A percentile compares a stretch with the other conserved stretches of the same genome.
Conservation (phyloP, 2,113 vertebrate genomes). For the Noturus placidus region DNA sequence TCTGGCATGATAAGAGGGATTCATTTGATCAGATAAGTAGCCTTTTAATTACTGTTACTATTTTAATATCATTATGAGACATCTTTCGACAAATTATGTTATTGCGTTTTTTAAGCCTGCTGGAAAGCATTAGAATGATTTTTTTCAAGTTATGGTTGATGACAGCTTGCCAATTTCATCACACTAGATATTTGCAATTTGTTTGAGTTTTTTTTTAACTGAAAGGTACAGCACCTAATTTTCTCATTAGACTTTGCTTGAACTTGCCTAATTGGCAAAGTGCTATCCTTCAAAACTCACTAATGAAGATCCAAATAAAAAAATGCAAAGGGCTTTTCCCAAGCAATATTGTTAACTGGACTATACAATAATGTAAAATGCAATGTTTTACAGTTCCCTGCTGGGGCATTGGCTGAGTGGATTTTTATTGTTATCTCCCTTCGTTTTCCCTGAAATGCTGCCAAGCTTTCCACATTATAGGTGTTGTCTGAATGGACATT, state of each 20-base stretch:
- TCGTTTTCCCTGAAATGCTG: slow-evolving; percentile 24
- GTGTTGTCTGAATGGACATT: slow-evolving; percentile 40
- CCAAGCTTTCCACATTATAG: slow-evolving; percentile 41
- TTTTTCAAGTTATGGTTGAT: not conserved
- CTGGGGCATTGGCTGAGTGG: not conserved
- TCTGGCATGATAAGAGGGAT: slow-evolving; percentile 32
- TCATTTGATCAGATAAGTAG: not conserved
- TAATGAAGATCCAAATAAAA: slow-evolving; percentile 10
- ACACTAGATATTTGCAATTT: not conserved
- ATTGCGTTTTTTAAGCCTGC: not conserved
- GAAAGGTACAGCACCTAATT: not conserved
- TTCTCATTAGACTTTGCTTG: not conserved
- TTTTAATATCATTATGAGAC: not conserved
- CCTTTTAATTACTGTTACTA: not conserved
- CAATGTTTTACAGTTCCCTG: slow-evolving; percentile 8
- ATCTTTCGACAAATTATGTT: not conserved
- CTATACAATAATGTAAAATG: slow-evolving; percentile 7
- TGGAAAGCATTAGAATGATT: not conserved
- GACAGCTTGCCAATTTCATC: not conserved
- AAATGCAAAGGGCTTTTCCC: not conserved
- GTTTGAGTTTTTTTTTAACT: not conserved
- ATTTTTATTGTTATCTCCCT: slow-evolving; percentile 29
- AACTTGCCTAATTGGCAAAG: slow-evolving; percentile 5
- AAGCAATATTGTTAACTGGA: not conserved
- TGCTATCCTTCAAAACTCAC: slow-evolving; percentile 1